phyloP scores from a whole-genome alignment of 2,888 invertebrate genomes.

The Dolichomitus sp. region DNA sequence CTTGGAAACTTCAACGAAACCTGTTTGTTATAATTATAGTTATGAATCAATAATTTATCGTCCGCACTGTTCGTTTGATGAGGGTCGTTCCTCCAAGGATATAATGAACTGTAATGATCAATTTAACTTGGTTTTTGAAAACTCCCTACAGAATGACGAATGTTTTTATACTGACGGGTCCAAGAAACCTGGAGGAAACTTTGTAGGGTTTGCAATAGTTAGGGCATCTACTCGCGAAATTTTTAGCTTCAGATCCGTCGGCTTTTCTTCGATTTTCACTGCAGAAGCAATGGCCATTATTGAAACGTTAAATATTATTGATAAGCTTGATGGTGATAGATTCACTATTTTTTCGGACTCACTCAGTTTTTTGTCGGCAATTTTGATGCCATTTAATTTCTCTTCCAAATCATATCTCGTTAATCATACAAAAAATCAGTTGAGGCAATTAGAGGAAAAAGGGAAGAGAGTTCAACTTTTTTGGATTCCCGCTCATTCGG shows the following conservation, averaged over 20 bases:
- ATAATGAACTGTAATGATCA: neutral
- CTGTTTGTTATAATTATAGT: constrained; percentile 10
- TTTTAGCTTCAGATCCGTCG: neutral
- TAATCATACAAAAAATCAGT: neutral
- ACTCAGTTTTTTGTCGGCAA: constrained; percentile 48
- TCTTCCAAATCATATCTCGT: constrained; percentile 23
- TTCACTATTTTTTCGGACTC: constrained; percentile 60
- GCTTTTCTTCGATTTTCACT: constrained; percentile 55
- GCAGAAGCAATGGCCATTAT: constrained; percentile 62
- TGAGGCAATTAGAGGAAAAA: neutral
- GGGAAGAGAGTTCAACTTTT: constrained; percentile 39
- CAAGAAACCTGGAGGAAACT: neutral
- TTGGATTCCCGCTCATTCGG: constrained; percentile 67
- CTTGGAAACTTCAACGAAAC: neutral
- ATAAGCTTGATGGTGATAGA: neutral
- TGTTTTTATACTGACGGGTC: constrained; percentile 49
- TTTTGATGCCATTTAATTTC: neutral
- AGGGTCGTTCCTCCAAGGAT: constrained; percentile 8
- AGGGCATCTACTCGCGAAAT: neutral
- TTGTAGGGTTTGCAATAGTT: constrained; percentile 22
- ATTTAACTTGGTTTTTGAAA: neutral
- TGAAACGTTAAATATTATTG: constrained; percentile 39
- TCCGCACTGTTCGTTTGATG: constrained; percentile 4
- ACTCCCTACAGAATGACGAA: neutral
- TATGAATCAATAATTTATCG: constrained; percentile 19